Percentiles rank a stretch among this genome's conserved stretches.
These are phyloP conservation scores for Ormyrus pomaceus DNA, from an alignment of 2,888 invertebrate genomes.

Conservation along the genomic window DNA sequence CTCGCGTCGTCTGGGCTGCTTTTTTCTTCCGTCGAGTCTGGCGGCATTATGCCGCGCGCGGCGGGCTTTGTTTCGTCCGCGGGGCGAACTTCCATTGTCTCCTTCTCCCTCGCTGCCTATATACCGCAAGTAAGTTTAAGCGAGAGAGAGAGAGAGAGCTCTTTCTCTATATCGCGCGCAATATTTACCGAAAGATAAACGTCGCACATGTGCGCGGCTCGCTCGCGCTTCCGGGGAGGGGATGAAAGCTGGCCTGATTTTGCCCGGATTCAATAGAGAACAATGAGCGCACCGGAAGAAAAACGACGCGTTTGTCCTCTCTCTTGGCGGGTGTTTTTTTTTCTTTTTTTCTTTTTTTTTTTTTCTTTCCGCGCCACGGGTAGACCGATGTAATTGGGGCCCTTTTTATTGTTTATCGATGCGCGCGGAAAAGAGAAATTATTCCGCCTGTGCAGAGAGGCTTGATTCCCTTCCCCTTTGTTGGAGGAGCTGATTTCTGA, in stretches of 20 bases:
- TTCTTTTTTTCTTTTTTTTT: too few species aligned
- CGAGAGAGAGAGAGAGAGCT: background rate
- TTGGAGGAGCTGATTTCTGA: too few species aligned
- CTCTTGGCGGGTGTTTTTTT: too few species aligned
- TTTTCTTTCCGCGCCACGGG: background rate
- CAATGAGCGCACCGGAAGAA: too few species aligned
- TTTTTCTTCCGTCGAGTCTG: conserved; percentile 11
- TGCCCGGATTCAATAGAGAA: background rate
- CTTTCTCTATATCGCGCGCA: conserved; percentile 4
- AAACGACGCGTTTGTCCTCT: too few species aligned
- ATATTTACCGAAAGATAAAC: conserved; percentile 41
- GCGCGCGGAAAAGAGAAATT: conserved; percentile 28
- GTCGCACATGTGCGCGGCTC: background rate
- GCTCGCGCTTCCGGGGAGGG: conserved; percentile 6
- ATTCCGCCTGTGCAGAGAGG: background rate
- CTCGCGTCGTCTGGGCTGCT: background rate
- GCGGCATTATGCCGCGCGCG: too few species aligned
- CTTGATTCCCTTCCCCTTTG: background rate
- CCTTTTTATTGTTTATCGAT: conserved; percentile 23
- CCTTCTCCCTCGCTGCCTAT: conserved; percentile 17
- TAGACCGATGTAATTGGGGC: conserved; percentile 11
- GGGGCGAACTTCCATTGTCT: conserved; percentile 28
- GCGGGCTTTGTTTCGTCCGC: conserved; percentile 32
- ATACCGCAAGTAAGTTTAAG: background rate
- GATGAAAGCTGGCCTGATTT: conserved; percentile 13